A percentile compares a stretch with the other conserved stretches of the same genome.
Evolutionary conservation across 2,113 vertebrate genomes (phyloP).

Genomic region (Leptobrachium ailaonicum): DNA sequence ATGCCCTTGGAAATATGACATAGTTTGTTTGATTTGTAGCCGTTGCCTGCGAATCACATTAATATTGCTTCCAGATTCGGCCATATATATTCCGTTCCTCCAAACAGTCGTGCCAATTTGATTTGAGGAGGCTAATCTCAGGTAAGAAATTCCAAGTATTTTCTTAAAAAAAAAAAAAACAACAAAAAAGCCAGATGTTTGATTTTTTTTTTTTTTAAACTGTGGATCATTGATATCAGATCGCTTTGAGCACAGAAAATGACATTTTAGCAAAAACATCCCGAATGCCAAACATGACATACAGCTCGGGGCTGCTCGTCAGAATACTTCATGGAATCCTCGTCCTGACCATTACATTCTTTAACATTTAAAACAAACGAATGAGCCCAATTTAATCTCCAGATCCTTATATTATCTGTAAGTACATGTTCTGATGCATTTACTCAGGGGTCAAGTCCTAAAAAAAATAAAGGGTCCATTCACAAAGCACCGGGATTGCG

Average conservation of each 20-base stretch:
- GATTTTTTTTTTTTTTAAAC: not conserved
- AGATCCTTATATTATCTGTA: no score
- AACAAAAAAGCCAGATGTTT: conserved; percentile 31
- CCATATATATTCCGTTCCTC: conserved; percentile 20
- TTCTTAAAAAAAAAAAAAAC: not conserved
- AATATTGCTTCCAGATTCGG: conserved; percentile 25
- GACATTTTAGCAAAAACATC: not conserved
- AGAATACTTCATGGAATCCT: not conserved
- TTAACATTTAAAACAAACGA: not conserved
- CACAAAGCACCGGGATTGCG: no score
- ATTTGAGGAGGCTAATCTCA: conserved; percentile 21
- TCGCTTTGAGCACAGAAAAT: not conserved
- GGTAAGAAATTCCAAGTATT: conserved; percentile 39
- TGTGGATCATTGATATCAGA: conserved; percentile 5
- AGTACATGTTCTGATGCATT: no score
- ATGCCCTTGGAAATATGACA: conserved; percentile 23
- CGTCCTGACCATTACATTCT: not conserved
- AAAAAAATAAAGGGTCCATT: no score
- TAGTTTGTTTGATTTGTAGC: conserved; percentile 21
- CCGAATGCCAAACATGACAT: not conserved
- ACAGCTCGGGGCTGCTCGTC: not conserved
- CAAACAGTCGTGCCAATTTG: conserved; percentile 2
- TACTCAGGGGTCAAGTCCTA: no score
- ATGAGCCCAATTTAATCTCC: not conserved
- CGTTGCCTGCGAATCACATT: not conserved